Conservation (phyloP, 2,797 vertebrate genomes). For the Myoxocephalus aenaeus region DNA sequence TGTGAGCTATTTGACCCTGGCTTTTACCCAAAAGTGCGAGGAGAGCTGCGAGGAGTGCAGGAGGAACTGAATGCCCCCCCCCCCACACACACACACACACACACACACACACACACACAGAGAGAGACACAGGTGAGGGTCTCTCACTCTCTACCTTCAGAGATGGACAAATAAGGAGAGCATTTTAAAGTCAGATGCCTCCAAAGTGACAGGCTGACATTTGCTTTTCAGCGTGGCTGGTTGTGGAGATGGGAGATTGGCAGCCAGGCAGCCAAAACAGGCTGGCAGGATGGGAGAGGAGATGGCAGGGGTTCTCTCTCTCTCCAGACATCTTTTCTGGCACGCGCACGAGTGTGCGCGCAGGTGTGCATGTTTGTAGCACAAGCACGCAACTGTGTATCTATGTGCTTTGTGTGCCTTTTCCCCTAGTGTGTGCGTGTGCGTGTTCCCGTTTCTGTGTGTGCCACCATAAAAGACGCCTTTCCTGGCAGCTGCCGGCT, state of each 20-base stretch:
- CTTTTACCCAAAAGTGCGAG: slow-evolving; percentile 64
- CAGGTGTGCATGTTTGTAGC: slow-evolving; percentile 43
- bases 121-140: slow-evolving; percentile 26
- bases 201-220: slow-evolving; percentile 82
- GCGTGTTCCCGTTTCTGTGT: slow-evolving; percentile 46
- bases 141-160: slow-evolving; percentile 37
- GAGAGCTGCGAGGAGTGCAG: slow-evolving; percentile 36
- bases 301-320: slow-evolving; percentile 79
- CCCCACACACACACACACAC: too few relatives aligned
- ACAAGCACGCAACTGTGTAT: slow-evolving; percentile 55
- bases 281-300: slow-evolving; percentile 77
- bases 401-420: slow-evolving; percentile 42
- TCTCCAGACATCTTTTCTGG: slow-evolving; percentile 78
- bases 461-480: slow-evolving; percentile 79
- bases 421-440: slow-evolving; percentile 41
- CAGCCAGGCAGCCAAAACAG: slow-evolving; percentile 75
- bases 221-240: slow-evolving; percentile 78
- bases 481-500: slow-evolving; percentile 85
- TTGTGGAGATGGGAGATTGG: slow-evolving; percentile 77
- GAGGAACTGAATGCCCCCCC: slow-evolving; percentile 31
- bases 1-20: slow-evolving; percentile 65
- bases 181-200: slow-evolving; percentile 78
- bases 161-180: slow-evolving; percentile 57
- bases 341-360: slow-evolving; percentile 13
- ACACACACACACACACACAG: too few relatives aligned